Evolutionary conservation across 2,797 vertebrate genomes (phyloP).

Genomic region (Tenualosa thibaudeaui): DNA sequence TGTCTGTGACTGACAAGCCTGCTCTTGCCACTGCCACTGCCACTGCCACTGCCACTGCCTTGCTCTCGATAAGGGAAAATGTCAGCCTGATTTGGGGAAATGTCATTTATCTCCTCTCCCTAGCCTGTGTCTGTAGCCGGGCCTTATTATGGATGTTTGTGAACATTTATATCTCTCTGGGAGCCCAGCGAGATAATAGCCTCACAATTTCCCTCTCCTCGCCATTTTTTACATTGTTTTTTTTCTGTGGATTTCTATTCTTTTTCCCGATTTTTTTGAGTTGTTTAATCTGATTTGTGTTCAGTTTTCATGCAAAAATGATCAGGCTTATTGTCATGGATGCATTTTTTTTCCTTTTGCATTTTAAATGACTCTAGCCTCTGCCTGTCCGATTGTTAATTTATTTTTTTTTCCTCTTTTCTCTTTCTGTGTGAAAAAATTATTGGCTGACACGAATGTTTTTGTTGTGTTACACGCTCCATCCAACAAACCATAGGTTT

Average conservation of each 20-base stretch:
- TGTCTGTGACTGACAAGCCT: slow-evolving; percentile 79
- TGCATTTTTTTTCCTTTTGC: neutral
- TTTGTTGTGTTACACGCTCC: neutral
- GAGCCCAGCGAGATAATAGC: neutral
- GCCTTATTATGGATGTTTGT: slow-evolving; percentile 60
- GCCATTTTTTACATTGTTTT: neutral
- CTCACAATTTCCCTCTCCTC: neutral
- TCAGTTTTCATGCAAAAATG: neutral
- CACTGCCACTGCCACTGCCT: slow-evolving; percentile 62
- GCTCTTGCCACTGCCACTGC: slow-evolving; percentile 63
- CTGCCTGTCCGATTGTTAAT: neutral
- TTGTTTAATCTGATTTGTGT: slow-evolving; percentile 10
- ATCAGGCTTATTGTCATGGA: neutral
- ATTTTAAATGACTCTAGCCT: neutral
- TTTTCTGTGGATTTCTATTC: neutral
- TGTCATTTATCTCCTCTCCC: slow-evolving; percentile 78
- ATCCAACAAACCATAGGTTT: neutral
- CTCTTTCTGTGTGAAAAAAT: neutral
- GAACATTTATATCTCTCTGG: slow-evolving; percentile 4
- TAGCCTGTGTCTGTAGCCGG: slow-evolving; percentile 69
- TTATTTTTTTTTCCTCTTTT: neutral
- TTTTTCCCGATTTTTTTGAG: neutral
- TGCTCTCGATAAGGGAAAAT: slow-evolving; percentile 82
- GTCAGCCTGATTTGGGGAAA: slow-evolving; percentile 79
- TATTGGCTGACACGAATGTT: neutral